phyloP scores from a whole-genome alignment of 2,888 invertebrate species.

The Callyntrura guangdongensis region DNA sequence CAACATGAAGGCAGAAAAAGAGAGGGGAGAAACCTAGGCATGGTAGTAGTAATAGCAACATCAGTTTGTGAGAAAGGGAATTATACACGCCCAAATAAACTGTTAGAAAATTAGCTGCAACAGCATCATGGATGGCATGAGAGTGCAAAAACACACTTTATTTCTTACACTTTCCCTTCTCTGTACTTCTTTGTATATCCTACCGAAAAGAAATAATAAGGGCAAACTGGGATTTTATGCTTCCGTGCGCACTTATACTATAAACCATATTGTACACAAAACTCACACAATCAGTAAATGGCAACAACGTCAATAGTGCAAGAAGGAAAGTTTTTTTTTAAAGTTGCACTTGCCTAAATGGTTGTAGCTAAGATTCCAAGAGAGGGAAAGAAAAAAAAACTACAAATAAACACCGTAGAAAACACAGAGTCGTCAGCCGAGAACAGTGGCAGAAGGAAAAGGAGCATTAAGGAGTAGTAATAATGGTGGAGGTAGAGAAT shows the following conservation, averaged over 20 bases:
- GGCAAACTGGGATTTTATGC: constrained; percentile 25
- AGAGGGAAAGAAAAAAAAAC: background rate
- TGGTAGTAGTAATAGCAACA: background rate
- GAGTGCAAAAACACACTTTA: constrained; percentile 52
- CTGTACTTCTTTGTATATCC: constrained; percentile 12
- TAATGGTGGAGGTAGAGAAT: constrained; percentile 1
- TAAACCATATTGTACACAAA: constrained; percentile 27
- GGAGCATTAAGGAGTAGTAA: background rate
- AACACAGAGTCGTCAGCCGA: background rate
- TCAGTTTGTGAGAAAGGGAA: constrained; percentile 40
- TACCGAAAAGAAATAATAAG: constrained; percentile 20
- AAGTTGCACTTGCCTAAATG: constrained; percentile 29
- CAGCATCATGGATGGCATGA: constrained; percentile 47
- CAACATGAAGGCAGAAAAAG: constrained; percentile 9
- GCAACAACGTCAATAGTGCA: background rate
- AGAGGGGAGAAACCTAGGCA: background rate
- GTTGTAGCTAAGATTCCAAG: constrained; percentile 1
- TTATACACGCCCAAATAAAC: constrained; percentile 46
- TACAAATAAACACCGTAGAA: constrained; percentile 31
- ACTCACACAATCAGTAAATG: background rate
- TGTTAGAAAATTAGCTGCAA: constrained; percentile 59
- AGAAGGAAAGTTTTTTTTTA: constrained; percentile 11
- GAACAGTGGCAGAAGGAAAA: background rate
- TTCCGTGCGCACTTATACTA: constrained; percentile 20
- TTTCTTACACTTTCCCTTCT: constrained; percentile 47